A percentile compares a stretch with the other conserved stretches of the same genome.
phyloP scores from a whole-genome alignment of 2,888 invertebrate genomes.

The Ptychoptera albimana region DNA sequence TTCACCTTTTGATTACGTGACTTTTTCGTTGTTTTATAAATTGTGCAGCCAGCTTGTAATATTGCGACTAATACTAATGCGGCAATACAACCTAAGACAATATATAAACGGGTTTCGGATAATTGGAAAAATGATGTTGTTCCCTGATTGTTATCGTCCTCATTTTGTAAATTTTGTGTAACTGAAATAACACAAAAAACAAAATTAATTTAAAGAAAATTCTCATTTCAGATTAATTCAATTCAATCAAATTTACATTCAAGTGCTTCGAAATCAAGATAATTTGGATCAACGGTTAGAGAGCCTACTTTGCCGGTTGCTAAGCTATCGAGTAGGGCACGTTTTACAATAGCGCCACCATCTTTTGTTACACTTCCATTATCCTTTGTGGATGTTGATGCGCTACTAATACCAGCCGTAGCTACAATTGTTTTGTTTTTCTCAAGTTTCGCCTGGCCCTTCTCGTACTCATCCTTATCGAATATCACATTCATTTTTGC shows the following conservation, averaged over 20 bases:
- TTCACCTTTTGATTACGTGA: constrained; percentile 52
- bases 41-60: constrained; percentile 70
- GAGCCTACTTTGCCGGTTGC: constrained; percentile 60
- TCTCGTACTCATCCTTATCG: constrained; percentile 50
- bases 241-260: too few relatives aligned
- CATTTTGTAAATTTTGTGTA: constrained; percentile 8
- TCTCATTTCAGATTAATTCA: too few relatives aligned
- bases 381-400: constrained; percentile 11
- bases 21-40: constrained; percentile 49
- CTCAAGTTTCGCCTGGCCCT: constrained; percentile 28
- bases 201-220: neutral
- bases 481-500: constrained; percentile 61
- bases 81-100: constrained; percentile 65
- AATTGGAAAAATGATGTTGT: constrained; percentile 41
- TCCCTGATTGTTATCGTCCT: constrained; percentile 26
- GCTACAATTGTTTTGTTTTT: constrained; percentile 1
- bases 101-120: constrained; percentile 60
- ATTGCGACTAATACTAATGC: constrained; percentile 65
- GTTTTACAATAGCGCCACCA: constrained; percentile 31
- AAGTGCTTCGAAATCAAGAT: constrained; percentile 53
- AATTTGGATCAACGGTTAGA: constrained; percentile 65
- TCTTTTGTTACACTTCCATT: constrained; percentile 9
- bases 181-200: neutral
- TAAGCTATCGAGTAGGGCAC: constrained; percentile 51
- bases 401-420: neutral